Conservation (phyloP, 2,797 vertebrate species). For the Leuciscus waleckii region DNA sequence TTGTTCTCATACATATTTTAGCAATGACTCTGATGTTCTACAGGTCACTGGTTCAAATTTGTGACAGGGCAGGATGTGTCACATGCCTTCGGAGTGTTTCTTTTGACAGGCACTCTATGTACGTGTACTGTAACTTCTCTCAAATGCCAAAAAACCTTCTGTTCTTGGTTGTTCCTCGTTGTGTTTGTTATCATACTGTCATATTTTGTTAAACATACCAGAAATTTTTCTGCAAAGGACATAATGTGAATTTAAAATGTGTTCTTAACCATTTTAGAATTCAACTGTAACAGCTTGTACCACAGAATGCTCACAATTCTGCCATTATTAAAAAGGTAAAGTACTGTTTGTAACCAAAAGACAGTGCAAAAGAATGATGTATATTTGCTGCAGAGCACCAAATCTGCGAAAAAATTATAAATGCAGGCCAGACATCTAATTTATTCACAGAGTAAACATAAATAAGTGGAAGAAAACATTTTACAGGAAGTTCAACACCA, state of each 20-base stretch:
- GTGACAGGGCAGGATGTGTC: slow-evolving; percentile 28
- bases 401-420: slow-evolving; percentile 21
- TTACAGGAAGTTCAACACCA: slow-evolving; percentile 31
- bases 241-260: background rate
- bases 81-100: background rate
- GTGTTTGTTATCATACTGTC: slow-evolving; percentile 23
- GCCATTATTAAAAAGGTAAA: background rate
- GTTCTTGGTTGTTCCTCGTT: background rate
- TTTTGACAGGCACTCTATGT: background rate
- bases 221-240: background rate
- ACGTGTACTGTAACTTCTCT: background rate
- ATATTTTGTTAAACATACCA: slow-evolving; percentile 6
- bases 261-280: slow-evolving; percentile 11
- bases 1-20: slow-evolving; percentile 41
- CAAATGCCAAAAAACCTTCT: background rate
- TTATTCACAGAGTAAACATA: slow-evolving; percentile 50
- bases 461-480: slow-evolving; percentile 39
- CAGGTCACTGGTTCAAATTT: slow-evolving; percentile 15
- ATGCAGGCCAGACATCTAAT: slow-evolving; percentile 40
- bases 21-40: slow-evolving; percentile 28
- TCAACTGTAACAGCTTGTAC: background rate
- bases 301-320: background rate
- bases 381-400: slow-evolving; percentile 25
- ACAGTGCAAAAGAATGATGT: background rate
- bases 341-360: background rate